Evolutionary conservation across 2,888 invertebrate species (phyloP).

Genomic region (Chironomus riparius): DNA sequence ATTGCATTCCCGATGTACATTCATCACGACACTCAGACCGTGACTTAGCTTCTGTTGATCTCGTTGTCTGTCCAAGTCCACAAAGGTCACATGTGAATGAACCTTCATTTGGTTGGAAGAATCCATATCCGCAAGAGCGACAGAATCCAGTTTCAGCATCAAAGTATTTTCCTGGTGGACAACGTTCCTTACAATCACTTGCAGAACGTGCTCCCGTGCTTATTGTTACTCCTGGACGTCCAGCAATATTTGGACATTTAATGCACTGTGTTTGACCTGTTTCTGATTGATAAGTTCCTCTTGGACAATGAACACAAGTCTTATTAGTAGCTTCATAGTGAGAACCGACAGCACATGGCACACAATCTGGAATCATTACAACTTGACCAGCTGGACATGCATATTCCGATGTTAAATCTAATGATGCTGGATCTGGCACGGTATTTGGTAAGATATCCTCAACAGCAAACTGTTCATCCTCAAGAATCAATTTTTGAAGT

Average conservation of each 20-base stretch:
- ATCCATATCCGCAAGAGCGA: slow-evolving; percentile 86
- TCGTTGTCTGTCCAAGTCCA: slow-evolving; percentile 83
- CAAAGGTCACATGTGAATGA: slow-evolving; percentile 83
- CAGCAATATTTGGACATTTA: slow-evolving; percentile 81
- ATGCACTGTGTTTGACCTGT: slow-evolving; percentile 82
- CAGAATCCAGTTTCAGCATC: slow-evolving; percentile 83
- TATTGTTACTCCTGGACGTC: slow-evolving; percentile 81
- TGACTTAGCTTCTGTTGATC: slow-evolving; percentile 81
- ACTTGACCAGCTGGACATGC: slow-evolving; percentile 91
- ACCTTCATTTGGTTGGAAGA: slow-evolving; percentile 84
- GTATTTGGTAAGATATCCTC: slow-evolving; percentile 89
- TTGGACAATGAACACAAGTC: slow-evolving; percentile 72
- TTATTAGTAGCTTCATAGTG: slow-evolving; percentile 68
- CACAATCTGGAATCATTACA: slow-evolving; percentile 87
- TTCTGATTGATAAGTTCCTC: slow-evolving; percentile 90
- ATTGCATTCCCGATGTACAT: slow-evolving; percentile 67
- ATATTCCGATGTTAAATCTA: slow-evolving; percentile 80
- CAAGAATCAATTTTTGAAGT: slow-evolving; percentile 80
- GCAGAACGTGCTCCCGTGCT: slow-evolving; percentile 80
- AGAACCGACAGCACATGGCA: slow-evolving; percentile 86
- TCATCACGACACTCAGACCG: slow-evolving; percentile 83
- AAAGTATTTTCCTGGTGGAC: slow-evolving; percentile 89
- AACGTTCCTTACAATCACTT: slow-evolving; percentile 85
- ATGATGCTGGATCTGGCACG: slow-evolving; percentile 83
- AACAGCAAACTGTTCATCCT: slow-evolving; percentile 90